Evolutionary conservation across 2,888 invertebrate species (phyloP), one percentile per base, ranked within the genome.

Genomic region (Sturmia bella): DNA sequence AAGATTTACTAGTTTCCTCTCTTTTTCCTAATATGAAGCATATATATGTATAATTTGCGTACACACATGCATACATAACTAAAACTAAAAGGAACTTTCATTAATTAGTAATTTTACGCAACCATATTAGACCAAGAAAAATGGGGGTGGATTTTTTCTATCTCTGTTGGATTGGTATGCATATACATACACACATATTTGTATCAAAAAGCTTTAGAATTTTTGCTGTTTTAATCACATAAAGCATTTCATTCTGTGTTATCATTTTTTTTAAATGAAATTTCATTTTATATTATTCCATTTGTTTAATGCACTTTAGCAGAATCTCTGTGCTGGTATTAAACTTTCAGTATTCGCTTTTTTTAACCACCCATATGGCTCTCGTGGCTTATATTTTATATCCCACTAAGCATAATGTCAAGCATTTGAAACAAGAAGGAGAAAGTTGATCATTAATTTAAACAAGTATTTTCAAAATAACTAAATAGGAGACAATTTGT

Each of bases 61-160:
- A n/a, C n/a, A n/a, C n/a, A n/a, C n/a, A n/a, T n/a, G n/a, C n/a
- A n/a, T 57, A n/a, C 21, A 19, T 57, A 19, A 39, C 7, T 21
- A 9, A 39, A 13, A 48, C 39, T 15, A 4, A 45, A 43, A 37
- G 32, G 3, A 32, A 7, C 32, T 32, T 32, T 21, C 21, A 59
- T 72, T 39, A 72, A 72, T 72, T 50, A 72, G 39, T 39, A 39
- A 50, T 41, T 50, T 72, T 15, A 50, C 48, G 24, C 12, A 15
- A 59, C 17, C 50, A 72, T 50, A 59, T 50, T 50, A 56, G 24
- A 24, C 41, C 7, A 39, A 27, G 4, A 70, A 12, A 48, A 57
- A 57, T 70, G 12, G 21, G 12, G n/a, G 27, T 7, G 50, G 48
- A 13, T 7, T 39, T 72, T 59, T 27, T 15, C 4, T 17, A 39